phyloP scores from a whole-genome alignment of 2,797 vertebrate species.

The Amblyopsis hoosieri region DNA sequence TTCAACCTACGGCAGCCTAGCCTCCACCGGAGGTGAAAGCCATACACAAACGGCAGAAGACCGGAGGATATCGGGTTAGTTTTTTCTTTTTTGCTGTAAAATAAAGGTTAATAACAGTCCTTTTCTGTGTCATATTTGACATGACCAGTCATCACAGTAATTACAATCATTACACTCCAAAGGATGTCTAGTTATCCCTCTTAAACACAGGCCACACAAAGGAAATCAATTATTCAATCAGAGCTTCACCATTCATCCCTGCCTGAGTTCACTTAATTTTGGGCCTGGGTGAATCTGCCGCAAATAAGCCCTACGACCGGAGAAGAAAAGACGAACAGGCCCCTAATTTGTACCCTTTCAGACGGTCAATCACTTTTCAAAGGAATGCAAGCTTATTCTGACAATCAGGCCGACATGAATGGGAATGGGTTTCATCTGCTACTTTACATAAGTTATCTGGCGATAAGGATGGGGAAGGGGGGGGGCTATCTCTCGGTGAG shows the following conservation, averaged over 20 bases:
- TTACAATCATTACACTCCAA: slow-evolving; percentile 85
- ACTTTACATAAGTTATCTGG: slow-evolving; percentile 79
- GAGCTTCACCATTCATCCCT: slow-evolving; percentile 78
- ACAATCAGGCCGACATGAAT: slow-evolving; percentile 79
- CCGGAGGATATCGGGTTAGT: slow-evolving; percentile 67
- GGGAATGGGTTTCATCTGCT: slow-evolving; percentile 77
- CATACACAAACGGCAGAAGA: slow-evolving; percentile 60
- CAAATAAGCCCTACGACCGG: slow-evolving; percentile 77
- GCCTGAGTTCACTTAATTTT: slow-evolving; percentile 85
- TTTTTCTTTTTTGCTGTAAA: slow-evolving; percentile 66
- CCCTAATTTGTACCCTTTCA: slow-evolving; percentile 83
- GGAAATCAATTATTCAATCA: slow-evolving; percentile 89
- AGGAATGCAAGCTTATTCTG: slow-evolving; percentile 84
- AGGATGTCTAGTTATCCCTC: slow-evolving; percentile 85
- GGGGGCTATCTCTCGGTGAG: slow-evolving; percentile 55
- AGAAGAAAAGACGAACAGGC: slow-evolving; percentile 77
- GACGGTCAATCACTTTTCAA: slow-evolving; percentile 78
- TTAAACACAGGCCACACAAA: slow-evolving; percentile 83
- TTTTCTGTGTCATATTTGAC: slow-evolving; percentile 86
- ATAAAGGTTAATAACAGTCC: slow-evolving; percentile 87
- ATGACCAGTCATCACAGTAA: slow-evolving; percentile 85
- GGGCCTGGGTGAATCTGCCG: slow-evolving; percentile 81
- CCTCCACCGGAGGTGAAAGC: slow-evolving; percentile 70
- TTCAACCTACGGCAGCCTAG: slow-evolving; percentile 70
- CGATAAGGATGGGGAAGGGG: slow-evolving; percentile 70